A percentile compares a stretch with the other conserved stretches of the same genome.
Evolutionary conservation across 2,888 invertebrate genomes (phyloP).

Genomic region (Eudasyphora cyanicolor): DNA sequence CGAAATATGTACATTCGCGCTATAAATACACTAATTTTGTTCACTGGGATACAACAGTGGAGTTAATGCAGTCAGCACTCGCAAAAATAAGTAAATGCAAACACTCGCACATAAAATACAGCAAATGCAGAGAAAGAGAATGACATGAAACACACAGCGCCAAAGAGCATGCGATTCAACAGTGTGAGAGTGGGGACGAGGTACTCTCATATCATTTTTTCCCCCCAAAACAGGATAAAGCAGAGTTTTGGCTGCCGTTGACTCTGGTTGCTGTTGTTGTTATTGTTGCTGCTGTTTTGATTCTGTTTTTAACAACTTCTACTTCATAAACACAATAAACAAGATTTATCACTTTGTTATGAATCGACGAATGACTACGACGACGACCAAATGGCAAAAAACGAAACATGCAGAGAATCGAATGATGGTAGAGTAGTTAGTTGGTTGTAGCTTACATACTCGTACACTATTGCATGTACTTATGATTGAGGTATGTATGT

Average conservation of each 20-base stretch:
- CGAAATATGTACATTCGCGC: too few relatives aligned
- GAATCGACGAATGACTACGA: constrained; percentile 9
- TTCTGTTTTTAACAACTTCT: constrained; percentile 20
- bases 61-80: constrained; percentile 1
- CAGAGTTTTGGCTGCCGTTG: not conserved
- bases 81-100: not conserved
- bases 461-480: not conserved
- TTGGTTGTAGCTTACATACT: not conserved
- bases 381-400: not conserved
- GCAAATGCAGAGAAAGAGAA: not conserved
- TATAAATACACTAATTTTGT: not conserved
- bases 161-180: not conserved
- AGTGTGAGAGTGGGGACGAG: not conserved
- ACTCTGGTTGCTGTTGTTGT: not conserved
- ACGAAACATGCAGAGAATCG: constrained; percentile 14
- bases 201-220: not conserved
- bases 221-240: constrained; percentile 33
- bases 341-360: constrained; percentile 39
- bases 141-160: not conserved
- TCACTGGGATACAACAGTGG: not conserved
- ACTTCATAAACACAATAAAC: constrained; percentile 32
- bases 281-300: constrained; percentile 4
- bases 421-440: not conserved
- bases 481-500: not conserved
- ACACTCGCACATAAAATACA: not conserved